phyloP scores from a whole-genome alignment of 2,888 invertebrate genomes.

The Selenia dentaria region DNA sequence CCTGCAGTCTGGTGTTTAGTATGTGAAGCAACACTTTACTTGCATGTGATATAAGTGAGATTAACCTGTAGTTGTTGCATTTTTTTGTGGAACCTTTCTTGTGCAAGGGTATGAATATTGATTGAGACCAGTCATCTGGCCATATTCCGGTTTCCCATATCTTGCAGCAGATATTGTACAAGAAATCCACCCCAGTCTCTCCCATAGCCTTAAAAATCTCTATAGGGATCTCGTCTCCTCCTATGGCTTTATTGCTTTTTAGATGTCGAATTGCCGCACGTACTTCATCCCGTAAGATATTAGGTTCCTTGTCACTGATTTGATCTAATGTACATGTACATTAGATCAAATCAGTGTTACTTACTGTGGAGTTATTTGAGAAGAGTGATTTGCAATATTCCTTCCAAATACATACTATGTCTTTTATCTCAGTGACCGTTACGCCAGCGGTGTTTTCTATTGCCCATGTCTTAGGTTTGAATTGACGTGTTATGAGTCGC shows the following conservation, averaged over 20 bases:
- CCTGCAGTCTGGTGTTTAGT: slow-evolving; percentile 5
- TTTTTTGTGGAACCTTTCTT: slow-evolving; percentile 31
- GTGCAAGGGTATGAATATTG: slow-evolving; percentile 25
- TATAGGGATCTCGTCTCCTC: slow-evolving; percentile 17
- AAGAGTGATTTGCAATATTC: slow-evolving; percentile 1
- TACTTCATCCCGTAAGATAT: slow-evolving; percentile 7
- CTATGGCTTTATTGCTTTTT: slow-evolving; percentile 12
- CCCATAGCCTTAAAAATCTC: slow-evolving; percentile 21
- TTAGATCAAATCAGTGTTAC: too few relatives aligned
- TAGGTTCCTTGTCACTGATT: slow-evolving; percentile 2
- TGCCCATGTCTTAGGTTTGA: slow-evolving; percentile 6
- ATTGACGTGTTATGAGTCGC: too few relatives aligned
- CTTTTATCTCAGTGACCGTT: not conserved
- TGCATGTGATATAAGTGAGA: slow-evolving; percentile 23
- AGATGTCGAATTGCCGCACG: slow-evolving; percentile 10
- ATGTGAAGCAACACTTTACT: slow-evolving; percentile 25
- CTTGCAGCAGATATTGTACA: slow-evolving; percentile 15
- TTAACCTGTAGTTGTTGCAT: slow-evolving; percentile 27
- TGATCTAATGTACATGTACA: too few relatives aligned
- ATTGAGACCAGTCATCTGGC: slow-evolving; percentile 28
- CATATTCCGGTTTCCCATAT: slow-evolving; percentile 27
- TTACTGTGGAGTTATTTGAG: not conserved
- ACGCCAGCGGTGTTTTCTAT: not conserved
- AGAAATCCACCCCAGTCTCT: slow-evolving; percentile 12
- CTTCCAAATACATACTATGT: not conserved